Conservation (phyloP, 2,113 vertebrate species). For the Marmota flaviventris region DNA sequence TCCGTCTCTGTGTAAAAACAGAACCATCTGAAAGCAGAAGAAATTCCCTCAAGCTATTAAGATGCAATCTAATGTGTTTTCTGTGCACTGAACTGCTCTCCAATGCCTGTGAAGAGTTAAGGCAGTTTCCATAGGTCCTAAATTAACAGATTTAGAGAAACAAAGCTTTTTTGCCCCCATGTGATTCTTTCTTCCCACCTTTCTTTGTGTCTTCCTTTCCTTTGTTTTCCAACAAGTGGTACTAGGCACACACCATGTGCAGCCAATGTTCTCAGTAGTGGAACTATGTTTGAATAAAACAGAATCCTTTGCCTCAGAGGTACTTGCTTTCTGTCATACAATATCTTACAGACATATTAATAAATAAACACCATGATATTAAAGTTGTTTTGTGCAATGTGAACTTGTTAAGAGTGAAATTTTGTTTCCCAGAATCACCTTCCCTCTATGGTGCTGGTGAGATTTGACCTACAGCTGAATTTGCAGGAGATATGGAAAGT, state of each 20-base stretch:
- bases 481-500: background rate
- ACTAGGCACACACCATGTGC: background rate
- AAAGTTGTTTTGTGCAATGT: background rate
- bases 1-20: slow-evolving; percentile 12
- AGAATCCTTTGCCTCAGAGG: background rate
- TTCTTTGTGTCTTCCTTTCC: background rate
- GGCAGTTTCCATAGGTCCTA: background rate
- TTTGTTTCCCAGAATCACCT: background rate
- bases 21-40: slow-evolving; percentile 6
- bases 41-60: slow-evolving; percentile 27
- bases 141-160: slow-evolving; percentile 27
- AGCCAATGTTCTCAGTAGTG: background rate
- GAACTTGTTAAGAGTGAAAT: background rate
- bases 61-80: background rate
- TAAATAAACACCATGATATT: background rate
- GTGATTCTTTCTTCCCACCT: background rate
- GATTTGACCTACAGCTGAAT: background rate
- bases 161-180: background rate
- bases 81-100: background rate
- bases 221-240: background rate
- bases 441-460: background rate
- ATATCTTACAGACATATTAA: background rate
- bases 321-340: background rate
- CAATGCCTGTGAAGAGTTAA: background rate
- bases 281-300: background rate